phyloP scores from a whole-genome alignment of 2,888 invertebrate genomes.

The Lithophane leautieri region DNA sequence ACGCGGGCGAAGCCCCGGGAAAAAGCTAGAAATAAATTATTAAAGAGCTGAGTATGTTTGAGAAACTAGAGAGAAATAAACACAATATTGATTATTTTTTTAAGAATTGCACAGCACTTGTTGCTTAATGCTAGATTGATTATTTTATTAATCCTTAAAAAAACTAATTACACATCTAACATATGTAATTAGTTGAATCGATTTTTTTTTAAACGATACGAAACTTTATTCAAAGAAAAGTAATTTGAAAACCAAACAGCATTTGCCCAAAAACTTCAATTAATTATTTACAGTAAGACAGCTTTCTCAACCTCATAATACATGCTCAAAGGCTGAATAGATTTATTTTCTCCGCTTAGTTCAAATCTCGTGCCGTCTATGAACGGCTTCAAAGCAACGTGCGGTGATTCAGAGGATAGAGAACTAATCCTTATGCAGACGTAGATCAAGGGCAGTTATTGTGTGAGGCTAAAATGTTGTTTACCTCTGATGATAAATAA shows the following conservation, averaged over 20 bases:
- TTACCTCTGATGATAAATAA: slow-evolving; percentile 13
- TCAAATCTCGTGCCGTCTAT: not conserved
- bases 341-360: not conserved
- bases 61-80: slow-evolving; percentile 9
- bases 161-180: no score
- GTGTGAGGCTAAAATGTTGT: slow-evolving; percentile 8
- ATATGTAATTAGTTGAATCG: no score
- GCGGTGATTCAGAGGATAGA: not conserved
- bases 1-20: no score
- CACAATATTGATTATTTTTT: not conserved
- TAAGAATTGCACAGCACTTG: not conserved
- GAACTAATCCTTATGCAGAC: slow-evolving; percentile 23
- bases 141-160: not conserved
- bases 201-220: not conserved
- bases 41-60: not conserved
- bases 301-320: not conserved
- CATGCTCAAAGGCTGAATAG: not conserved
- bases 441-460: slow-evolving; percentile 13
- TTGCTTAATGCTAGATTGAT: not conserved
- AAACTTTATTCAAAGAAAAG: not conserved
- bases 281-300: not conserved
- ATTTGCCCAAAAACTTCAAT: not conserved
- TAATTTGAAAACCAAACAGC: not conserved
- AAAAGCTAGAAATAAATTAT: not conserved
- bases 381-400: not conserved